phyloP scores from a whole-genome alignment of 2,888 invertebrate genomes.

The Heliconius ethilla region DNA sequence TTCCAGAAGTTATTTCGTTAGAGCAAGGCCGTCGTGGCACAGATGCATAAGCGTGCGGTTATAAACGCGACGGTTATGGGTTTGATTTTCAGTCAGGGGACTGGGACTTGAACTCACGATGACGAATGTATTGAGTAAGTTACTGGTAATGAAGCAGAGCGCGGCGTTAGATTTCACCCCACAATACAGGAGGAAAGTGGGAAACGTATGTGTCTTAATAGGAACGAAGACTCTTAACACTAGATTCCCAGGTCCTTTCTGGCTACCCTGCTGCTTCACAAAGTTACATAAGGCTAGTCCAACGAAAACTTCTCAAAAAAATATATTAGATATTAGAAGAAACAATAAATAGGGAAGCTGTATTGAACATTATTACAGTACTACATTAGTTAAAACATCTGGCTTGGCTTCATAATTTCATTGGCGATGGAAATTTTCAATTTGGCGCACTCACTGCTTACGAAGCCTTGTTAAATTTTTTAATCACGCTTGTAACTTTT shows the following conservation, averaged over 20 bases:
- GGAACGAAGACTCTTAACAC: neutral
- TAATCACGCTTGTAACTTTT: conserved; percentile 32
- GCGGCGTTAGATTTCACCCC: neutral
- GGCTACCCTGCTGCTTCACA: neutral
- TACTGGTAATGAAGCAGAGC: too few relatives aligned
- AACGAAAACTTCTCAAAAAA: neutral
- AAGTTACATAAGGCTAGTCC: too few relatives aligned
- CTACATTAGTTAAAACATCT: neutral
- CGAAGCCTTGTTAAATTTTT: conserved; percentile 31
- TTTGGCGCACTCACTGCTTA: conserved; percentile 24
- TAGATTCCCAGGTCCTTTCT: neutral
- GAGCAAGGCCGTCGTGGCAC: too few relatives aligned
- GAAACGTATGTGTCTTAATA: neutral
- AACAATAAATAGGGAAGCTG: too few relatives aligned
- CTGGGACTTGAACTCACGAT: too few relatives aligned
- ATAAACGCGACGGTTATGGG: neutral
- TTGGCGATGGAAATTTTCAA: conserved; percentile 19
- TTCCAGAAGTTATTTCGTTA: too few relatives aligned
- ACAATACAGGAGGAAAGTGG: neutral
- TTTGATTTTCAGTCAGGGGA: neutral
- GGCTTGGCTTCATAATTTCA: conserved; percentile 12
- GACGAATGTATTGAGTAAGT: too few relatives aligned
- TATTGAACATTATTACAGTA: neutral
- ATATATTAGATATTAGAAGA: too few relatives aligned
- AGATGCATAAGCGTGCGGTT: too few relatives aligned